Evolutionary conservation across 2,888 invertebrate genomes (phyloP).

Genomic region (Phlogophora meticulosa): DNA sequence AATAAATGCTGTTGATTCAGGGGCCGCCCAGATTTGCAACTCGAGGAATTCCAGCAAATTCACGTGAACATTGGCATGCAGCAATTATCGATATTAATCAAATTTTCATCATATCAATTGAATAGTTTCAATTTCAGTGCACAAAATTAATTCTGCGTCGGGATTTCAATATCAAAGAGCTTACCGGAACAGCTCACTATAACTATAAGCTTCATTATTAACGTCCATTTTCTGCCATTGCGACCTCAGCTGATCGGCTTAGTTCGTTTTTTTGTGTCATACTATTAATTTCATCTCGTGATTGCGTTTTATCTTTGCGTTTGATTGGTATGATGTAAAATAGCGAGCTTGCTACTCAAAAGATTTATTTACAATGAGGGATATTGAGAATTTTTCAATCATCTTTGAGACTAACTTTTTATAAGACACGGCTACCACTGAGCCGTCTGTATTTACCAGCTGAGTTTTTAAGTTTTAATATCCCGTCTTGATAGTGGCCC

Average conservation of each 20-base stretch:
- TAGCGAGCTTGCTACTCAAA: not conserved
- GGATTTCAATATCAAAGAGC: not conserved
- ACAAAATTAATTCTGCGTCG: not conserved
- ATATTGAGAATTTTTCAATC: too few relatives aligned
- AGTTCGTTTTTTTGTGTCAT: not conserved
- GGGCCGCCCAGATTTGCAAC: not conserved
- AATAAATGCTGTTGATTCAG: not conserved
- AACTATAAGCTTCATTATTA: not conserved
- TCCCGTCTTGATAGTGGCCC: too few relatives aligned
- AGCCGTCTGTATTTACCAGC: too few relatives aligned
- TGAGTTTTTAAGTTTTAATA: too few relatives aligned
- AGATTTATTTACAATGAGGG: not conserved
- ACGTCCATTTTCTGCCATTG: not conserved
- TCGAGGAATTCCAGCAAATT: not conserved
- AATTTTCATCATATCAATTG: not conserved
- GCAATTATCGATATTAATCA: not conserved
- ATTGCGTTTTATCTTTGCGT: not conserved
- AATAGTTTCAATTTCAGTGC: not conserved
- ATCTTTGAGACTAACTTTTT: too few relatives aligned
- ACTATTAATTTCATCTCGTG: not conserved
- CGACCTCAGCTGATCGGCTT: not conserved
- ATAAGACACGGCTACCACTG: too few relatives aligned
- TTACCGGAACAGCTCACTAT: not conserved
- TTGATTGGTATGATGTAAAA: too few relatives aligned
- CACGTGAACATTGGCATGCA: not conserved